Conservation (phyloP, 2,113 vertebrate genomes). For the Pygoscelis adeliae region DNA sequence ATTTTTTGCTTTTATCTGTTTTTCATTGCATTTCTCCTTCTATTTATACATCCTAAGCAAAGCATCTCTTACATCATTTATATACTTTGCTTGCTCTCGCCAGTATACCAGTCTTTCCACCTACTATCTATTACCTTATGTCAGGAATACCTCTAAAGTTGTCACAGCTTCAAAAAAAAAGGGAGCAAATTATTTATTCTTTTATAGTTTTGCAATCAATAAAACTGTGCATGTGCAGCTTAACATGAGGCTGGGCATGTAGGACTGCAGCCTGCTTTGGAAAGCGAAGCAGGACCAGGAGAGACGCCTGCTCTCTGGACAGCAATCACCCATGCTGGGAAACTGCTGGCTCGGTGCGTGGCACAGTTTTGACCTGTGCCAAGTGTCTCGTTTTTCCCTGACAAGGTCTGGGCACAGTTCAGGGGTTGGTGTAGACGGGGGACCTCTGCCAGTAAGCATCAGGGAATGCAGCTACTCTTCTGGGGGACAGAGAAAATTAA, state of each 20-base stretch:
- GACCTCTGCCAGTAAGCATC: conserved; percentile 25
- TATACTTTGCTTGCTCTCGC: neutral
- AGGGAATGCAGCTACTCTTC: neutral
- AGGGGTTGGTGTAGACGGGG: neutral
- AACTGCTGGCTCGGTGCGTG: neutral
- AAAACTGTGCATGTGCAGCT: neutral
- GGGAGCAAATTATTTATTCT: neutral
- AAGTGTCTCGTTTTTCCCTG: conserved; percentile 25
- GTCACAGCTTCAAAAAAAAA: neutral
- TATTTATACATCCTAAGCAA: neutral
- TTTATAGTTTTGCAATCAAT: neutral
- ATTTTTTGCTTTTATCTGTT: neutral
- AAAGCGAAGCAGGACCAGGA: neutral
- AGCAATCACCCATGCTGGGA: neutral
- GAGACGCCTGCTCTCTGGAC: accelerated
- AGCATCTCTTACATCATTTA: conserved; percentile 10
- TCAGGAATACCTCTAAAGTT: neutral
- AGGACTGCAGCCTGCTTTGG: neutral
- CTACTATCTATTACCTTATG: neutral
- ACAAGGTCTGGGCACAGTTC: conserved; percentile 39
- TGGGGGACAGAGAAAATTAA: neutral
- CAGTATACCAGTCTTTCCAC: neutral
- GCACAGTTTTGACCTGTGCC: conserved; percentile 38
- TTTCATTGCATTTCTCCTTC: neutral
- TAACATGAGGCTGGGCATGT: neutral